Base-by-base conservation (phyloP, 2,797 vertebrate genomes). In the Macrochelys suwanniensis region DNA sequence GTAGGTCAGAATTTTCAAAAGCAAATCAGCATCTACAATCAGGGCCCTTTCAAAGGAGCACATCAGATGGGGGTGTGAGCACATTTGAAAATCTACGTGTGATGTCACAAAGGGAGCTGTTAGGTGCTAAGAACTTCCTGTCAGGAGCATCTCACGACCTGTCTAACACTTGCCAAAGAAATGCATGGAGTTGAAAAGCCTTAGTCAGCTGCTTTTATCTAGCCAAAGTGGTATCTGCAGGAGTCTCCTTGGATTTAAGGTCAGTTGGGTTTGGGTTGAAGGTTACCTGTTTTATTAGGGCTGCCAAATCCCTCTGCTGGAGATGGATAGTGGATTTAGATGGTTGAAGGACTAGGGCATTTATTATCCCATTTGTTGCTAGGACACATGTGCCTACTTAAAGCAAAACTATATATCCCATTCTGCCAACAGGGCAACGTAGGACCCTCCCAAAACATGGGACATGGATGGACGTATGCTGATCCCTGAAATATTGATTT, bases 351-450 rank as follows among this genome's bases (percentile, higher is more conserved):
- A 59, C 16, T 13, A 82, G 25, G 61, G 53, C 0, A 33, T 83
- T 94, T 71, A 61, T 47, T 96, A 85, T 89, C 4, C 28, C 82
- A 2, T 87, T 82, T 37, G 3, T 9, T 65, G 19, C 3, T 16
- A 42, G 56, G 1, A 23, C 21, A 23, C 3, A 6, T 71, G 19
- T 42, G 21, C 21, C 37, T 42, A 25, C 15, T 79, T 89, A 61
- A 93, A 19, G 42, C 51, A 94, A 92, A 82, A 15, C 2, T 2
- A 49, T 37, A 7, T 0, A 1, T 4, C 8, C 5, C 83, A 50
- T 7, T 28, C 5, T 82, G 90, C 74, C n/a, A 68, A 51, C 31
- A 74, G 26, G 1, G n/a, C 1, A 5, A 0, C 9, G 6, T 4
- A 86, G 13, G 37, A 12, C 54, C 82, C 65, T 82, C 5, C 21